Conservation (phyloP, 1,140 invertebrate genomes). For the Thaumetopoea pityocampa region DNA sequence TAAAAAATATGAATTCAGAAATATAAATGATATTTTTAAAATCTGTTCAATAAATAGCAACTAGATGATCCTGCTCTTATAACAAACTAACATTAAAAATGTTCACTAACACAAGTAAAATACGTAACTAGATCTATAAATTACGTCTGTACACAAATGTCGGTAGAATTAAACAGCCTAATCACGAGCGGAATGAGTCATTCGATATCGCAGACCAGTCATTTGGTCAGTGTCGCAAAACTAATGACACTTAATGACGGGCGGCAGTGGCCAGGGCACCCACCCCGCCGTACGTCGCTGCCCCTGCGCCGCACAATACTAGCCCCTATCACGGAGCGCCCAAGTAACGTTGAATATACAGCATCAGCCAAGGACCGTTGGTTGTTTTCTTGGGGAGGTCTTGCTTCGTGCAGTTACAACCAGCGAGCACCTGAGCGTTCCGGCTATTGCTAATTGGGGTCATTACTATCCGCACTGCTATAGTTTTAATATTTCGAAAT, state of each 20-base stretch:
- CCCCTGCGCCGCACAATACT: slow-evolving; percentile 23
- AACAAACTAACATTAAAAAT: too few relatives aligned
- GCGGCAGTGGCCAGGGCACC: slow-evolving; percentile 53
- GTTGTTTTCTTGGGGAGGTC: slow-evolving; percentile 52
- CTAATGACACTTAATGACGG: slow-evolving; percentile 74
- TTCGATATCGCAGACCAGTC: slow-evolving; percentile 70
- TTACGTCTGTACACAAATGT: slow-evolving; percentile 26
- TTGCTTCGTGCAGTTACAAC: slow-evolving; percentile 45
- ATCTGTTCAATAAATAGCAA: too few relatives aligned
- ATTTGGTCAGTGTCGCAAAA: slow-evolving; percentile 75
- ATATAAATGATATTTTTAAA: too few relatives aligned
- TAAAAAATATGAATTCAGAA: too few relatives aligned
- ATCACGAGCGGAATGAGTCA: slow-evolving; percentile 70
- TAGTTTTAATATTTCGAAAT: slow-evolving; percentile 14
- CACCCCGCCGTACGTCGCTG: slow-evolving; percentile 22
- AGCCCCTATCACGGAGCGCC: slow-evolving; percentile 22
- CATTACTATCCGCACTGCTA: slow-evolving; percentile 22
- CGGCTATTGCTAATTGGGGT: slow-evolving; percentile 51
- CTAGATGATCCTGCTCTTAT: too few relatives aligned
- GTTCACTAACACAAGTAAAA: slow-evolving; percentile 1
- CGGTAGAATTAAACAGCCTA: slow-evolving; percentile 65
- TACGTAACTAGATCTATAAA: slow-evolving; percentile 14
- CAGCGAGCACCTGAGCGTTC: slow-evolving; percentile 54
- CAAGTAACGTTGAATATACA: slow-evolving; percentile 11
- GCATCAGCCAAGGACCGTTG: slow-evolving; percentile 63